Evolutionary conservation across 2,888 invertebrate species (phyloP).

Genomic region (Oeneis ivallda): DNA sequence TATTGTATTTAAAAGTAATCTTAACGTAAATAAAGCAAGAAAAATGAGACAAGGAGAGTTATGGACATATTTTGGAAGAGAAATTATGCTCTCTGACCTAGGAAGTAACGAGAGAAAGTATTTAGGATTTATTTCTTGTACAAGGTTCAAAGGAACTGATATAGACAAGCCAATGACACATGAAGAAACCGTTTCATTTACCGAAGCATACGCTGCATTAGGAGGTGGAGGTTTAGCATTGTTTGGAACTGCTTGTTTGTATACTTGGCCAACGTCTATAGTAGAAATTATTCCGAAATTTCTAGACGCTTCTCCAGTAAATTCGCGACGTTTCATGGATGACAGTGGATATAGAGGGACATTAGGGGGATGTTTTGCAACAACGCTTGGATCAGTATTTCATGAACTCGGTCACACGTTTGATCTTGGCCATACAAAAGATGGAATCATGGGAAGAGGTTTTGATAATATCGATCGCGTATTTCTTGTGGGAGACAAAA

Average conservation of each 20-base stretch:
- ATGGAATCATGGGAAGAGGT: constrained; percentile 96
- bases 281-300: constrained; percentile 84
- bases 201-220: constrained; percentile 92
- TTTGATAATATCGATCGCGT: constrained; percentile 92
- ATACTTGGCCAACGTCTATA: constrained; percentile 91
- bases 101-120: constrained; percentile 89
- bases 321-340: constrained; percentile 89
- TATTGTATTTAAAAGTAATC: constrained; percentile 86
- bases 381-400: constrained; percentile 93
- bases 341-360: constrained; percentile 95
- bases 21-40: constrained; percentile 86
- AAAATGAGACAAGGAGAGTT: constrained; percentile 88
- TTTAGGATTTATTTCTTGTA: constrained; percentile 94
- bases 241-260: constrained; percentile 94
- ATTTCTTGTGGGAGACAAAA: constrained; percentile 84
- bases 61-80: constrained; percentile 92
- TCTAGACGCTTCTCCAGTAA: constrained; percentile 82
- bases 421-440: constrained; percentile 94
- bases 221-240: constrained; percentile 96
- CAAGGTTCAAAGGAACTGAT: constrained; percentile 86
- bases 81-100: constrained; percentile 87
- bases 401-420: constrained; percentile 98
- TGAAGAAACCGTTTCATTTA: constrained; percentile 85
- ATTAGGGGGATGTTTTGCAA: constrained; percentile 93
- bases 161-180: constrained; percentile 84